Evolutionary conservation across 2,888 invertebrate genomes (phyloP).

Genomic region (Metallyticus violacea): DNA sequence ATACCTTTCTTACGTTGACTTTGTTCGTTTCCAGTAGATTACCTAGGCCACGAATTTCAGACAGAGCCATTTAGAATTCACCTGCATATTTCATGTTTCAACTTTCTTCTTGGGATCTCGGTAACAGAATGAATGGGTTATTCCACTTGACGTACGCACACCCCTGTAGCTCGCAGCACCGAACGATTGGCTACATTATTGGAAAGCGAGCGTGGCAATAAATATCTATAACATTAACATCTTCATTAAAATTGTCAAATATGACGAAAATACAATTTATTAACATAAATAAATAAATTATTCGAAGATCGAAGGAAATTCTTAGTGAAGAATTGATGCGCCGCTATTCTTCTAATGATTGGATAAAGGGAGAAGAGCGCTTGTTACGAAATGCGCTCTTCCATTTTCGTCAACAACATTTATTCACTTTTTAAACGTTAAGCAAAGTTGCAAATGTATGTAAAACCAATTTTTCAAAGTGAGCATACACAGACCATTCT

Average conservation of each 20-base stretch:
- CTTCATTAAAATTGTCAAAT: no score
- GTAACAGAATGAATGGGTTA: constrained; percentile 27
- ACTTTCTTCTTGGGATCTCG: constrained; percentile 24
- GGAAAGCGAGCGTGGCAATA: background rate
- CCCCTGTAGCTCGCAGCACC: constrained; percentile 12
- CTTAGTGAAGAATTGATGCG: background rate
- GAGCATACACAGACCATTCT: no score
- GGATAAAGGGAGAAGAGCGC: background rate
- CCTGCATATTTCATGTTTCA: constrained; percentile 26
- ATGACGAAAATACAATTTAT: background rate
- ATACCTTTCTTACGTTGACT: constrained; percentile 24
- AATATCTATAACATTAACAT: no score
- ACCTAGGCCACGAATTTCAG: constrained; percentile 26
- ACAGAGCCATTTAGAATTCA: constrained; percentile 30
- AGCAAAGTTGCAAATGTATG: no score
- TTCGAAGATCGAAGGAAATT: background rate
- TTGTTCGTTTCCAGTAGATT: constrained; percentile 27
- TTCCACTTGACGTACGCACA: background rate
- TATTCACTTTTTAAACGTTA: no score
- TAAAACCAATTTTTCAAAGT: no score
- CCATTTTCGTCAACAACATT: no score
- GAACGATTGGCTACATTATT: background rate
- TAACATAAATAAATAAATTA: background rate
- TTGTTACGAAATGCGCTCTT: background rate
- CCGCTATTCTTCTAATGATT: background rate